Base-by-base conservation (phyloP, 2,113 vertebrate species). In the Sapajus apella region DNA sequence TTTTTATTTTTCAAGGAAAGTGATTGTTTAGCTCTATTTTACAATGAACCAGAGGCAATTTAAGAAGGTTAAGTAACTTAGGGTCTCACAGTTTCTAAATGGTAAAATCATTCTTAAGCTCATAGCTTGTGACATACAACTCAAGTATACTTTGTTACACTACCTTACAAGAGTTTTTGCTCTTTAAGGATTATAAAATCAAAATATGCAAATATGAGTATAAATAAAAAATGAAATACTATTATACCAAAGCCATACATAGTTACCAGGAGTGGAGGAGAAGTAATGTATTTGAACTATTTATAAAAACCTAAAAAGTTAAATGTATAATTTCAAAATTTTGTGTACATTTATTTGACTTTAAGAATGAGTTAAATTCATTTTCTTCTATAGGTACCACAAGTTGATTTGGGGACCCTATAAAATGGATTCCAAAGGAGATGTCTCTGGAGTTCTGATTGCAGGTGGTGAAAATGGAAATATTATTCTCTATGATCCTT, bases 401-500 rank as follows among this genome's bases (percentile, higher is more conserved):
- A 99, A 99, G 91, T 98, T 99, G 96, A 99, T 99, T 75, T 99
- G 99, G 99, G 99, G 99, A 25, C 99, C 99, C 0, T 99, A 99
- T 93, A 99, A 98, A 30, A 99, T 99, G 98, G 98, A 98, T 27
- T 93, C 97, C 0, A 95, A 98, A 58, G 98, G 98, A 52, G 98
- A 94, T 50, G 96, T 99, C 5, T 99, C 99, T 0, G 99, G 99
- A 58, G 98, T 99, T 76, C 98, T 99, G 32, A 99, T 99, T 91
- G 99, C 99, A 2, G 99, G 99, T 43, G 99, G 99, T 27, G 99
- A 99, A 98, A 99, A 99, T 3, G 99, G 99, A 52, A 99, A 99
- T 89, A 98, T 99, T 87, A 99, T 99, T 98, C 99, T 99, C 16
- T 99, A 99, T 35, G 99, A 99, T 97, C 99, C 99, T 5, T 99